Evolutionary conservation across 2,113 vertebrate species (phyloP).

Genomic region (Ictalurus punctatus): DNA sequence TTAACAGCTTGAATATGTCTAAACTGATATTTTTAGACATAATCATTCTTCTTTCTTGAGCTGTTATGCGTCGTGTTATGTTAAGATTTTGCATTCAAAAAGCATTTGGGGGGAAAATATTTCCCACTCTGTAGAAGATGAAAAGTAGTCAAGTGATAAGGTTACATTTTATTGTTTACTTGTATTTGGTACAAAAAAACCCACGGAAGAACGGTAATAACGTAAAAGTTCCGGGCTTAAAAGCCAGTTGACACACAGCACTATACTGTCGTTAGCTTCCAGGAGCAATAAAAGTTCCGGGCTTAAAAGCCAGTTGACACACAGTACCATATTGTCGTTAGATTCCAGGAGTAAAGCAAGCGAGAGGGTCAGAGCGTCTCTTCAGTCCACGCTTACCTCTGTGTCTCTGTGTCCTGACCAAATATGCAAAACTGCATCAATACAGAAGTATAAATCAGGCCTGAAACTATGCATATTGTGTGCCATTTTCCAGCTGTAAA

Average conservation of each 20-base stretch:
- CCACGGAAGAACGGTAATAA: not conserved
- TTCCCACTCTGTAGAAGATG: not conserved
- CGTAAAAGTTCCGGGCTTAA: not conserved
- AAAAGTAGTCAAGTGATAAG: not conserved
- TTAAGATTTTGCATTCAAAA: not conserved
- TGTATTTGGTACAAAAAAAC: not conserved
- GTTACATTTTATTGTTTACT: not conserved
- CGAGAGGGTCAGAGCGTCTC: not conserved
- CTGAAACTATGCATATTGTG: not conserved
- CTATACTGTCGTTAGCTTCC: not conserved
- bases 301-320: not conserved
- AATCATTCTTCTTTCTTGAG: not conserved
- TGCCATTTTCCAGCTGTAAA: constrained; percentile 83
- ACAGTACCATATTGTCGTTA: not conserved
- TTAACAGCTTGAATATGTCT: not conserved
- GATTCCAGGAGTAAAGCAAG: not conserved
- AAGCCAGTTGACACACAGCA: not conserved
- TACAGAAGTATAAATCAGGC: not conserved
- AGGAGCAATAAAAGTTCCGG: not conserved
- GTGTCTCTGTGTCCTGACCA: not conserved
- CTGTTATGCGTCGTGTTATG: not conserved
- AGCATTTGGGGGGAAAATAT: not conserved
- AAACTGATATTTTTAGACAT: not conserved
- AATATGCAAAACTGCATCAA: not conserved
- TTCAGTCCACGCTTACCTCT: not conserved